Base-by-base conservation (phyloP, 1,140 invertebrate genomes). In the Rhyacophila brunnea region DNA sequence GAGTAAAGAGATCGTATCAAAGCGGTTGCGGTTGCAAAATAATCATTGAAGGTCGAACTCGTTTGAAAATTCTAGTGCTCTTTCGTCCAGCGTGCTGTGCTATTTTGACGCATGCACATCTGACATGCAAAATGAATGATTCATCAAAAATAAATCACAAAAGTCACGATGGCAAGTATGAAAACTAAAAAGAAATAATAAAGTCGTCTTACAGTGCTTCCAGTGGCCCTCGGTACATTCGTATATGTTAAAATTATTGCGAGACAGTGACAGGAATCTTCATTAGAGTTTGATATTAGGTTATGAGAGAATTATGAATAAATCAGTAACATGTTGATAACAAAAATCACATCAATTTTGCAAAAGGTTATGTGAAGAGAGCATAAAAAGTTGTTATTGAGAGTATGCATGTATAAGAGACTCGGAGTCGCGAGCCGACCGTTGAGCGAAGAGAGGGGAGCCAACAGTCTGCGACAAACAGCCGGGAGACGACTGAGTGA, bases 121-220 rank as follows among this genome's bases (percentile, higher is more conserved):
- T 47, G 28, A 44, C 60, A 58, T 60, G 60, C 56, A 51, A 52
- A 58, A 36, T 57, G 45, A 14, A 45, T 58, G 19, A 58, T 15
- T 55, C 35, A 60, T 58, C 35, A 36, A 47, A 51, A 43, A 28
- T 43, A 34, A 38, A 51, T 47, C 13, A 47, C 49, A 51, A 13
- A 40, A 14, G 55, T 58, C 55, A 56, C 40, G 51, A 51, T 60
- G 50, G 58, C 34, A 54, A 47, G 45, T 38, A 58, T 56, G 50
- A 62, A 47, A 62, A 64, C 64, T 56, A 64, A 65, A 64, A 57
- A 60, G 45, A 60, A 60, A 60, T 55, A 43, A 64, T 52, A 34
- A 57, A 48, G 51, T 61, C 58, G 62, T 49, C 58, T 62, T 66
- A 57, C 61, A 64, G 61, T 64, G 61, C 61, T 66, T 64, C 61